Evolutionary conservation across 2,888 invertebrate species (phyloP).

Genomic region (Hyposoter dolosus): DNA sequence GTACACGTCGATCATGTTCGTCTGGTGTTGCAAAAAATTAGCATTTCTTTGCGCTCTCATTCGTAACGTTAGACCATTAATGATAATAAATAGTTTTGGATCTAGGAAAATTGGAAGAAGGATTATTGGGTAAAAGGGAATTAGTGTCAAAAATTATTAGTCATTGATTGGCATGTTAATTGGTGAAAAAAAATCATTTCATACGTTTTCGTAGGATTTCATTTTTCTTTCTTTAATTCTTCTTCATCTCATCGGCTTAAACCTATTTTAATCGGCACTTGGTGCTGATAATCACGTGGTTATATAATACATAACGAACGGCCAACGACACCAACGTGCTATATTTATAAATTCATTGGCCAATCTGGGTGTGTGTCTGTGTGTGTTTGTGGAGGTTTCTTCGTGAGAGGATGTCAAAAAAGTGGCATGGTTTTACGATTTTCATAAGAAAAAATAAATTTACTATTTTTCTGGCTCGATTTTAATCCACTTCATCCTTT

Average conservation of each 20-base stretch:
- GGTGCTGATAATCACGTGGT: conserved; percentile 73
- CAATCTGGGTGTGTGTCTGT: conserved; percentile 46
- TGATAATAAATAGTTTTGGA: conserved; percentile 65
- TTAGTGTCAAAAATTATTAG: conserved; percentile 58
- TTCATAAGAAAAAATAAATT: conserved; percentile 1
- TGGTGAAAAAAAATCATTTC: conserved; percentile 30
- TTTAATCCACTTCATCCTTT: conserved; percentile 25
- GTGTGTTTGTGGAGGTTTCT: conserved; percentile 18
- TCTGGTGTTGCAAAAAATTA: conserved; percentile 64
- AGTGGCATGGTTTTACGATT: conserved; percentile 5
- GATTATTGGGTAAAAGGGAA: not conserved
- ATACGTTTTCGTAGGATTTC: conserved; percentile 17
- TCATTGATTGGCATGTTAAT: conserved; percentile 60
- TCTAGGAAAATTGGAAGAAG: not conserved
- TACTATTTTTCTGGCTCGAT: conserved; percentile 4
- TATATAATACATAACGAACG: conserved; percentile 73
- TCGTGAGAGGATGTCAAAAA: conserved; percentile 44
- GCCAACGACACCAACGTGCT: conserved; percentile 71
- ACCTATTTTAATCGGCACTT: conserved; percentile 75
- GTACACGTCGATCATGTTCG: conserved; percentile 69
- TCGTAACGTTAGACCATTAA: conserved; percentile 74
- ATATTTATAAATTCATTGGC: conserved; percentile 70
- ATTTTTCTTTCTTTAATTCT: conserved; percentile 16
- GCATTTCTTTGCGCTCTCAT: conserved; percentile 46
- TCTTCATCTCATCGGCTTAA: conserved; percentile 60